Evolutionary conservation across 2,113 vertebrate species (phyloP).

Genomic region (Anhinga anhinga): DNA sequence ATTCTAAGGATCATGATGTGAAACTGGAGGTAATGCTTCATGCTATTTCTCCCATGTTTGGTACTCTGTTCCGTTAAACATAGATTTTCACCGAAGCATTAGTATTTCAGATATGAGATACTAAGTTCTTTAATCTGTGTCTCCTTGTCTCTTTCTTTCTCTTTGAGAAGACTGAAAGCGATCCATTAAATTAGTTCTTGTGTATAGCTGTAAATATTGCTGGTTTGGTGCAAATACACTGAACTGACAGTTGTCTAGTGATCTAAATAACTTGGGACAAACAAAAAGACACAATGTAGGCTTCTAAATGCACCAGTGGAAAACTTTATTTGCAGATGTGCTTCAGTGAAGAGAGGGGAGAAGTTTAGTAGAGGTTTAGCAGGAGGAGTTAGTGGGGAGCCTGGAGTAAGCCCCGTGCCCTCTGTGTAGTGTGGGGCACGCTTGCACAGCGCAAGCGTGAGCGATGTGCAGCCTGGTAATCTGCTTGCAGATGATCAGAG

Average conservation of each 20-base stretch:
- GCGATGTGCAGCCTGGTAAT: not conserved
- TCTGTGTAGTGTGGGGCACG: fast-evolving
- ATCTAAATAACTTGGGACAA: not conserved
- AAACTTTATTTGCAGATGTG: not conserved
- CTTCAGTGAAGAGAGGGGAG: not conserved
- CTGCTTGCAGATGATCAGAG: not conserved
- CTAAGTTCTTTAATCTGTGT: not conserved
- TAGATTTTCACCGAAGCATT: not conserved
- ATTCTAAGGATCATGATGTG: slow-evolving; percentile 57
- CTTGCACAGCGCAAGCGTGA: not conserved
- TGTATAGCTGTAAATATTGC: not conserved
- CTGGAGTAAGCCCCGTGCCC: not conserved
- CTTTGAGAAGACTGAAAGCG: not conserved
- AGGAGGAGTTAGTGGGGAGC: not conserved
- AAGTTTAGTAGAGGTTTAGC: not conserved
- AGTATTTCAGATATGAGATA: not conserved
- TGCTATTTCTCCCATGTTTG: not conserved
- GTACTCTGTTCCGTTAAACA: fast-evolving
- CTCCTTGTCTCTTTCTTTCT: not conserved
- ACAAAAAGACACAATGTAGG: not conserved
- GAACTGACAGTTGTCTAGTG: not conserved
- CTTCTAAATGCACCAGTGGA: not conserved
- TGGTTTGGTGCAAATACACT: not conserved
- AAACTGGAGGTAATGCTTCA: slow-evolving; percentile 68
- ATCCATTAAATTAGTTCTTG: not conserved